Conservation (phyloP, 2,113 vertebrate genomes). For the Oryzias woworae region DNA sequence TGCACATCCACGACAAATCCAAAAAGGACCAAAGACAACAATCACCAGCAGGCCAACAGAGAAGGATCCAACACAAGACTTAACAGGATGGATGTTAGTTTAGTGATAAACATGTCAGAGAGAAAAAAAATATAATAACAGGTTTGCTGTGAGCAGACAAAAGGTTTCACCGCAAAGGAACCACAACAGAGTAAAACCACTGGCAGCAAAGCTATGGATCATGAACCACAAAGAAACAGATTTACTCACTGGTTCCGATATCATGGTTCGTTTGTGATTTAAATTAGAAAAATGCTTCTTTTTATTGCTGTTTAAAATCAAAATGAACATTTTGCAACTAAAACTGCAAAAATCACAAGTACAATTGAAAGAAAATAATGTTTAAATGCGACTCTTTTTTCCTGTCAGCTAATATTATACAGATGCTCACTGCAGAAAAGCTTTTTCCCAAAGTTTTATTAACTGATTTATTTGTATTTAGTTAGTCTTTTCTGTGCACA, state of each 20-base stretch:
- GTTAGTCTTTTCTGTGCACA: too few relatives aligned
- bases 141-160: conserved; percentile 23
- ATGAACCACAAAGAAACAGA: background rate
- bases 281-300: too few relatives aligned
- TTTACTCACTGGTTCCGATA: background rate
- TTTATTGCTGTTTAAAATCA: too few relatives aligned
- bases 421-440: too few relatives aligned
- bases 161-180: conserved; percentile 46
- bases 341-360: too few relatives aligned
- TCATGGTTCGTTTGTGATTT: background rate
- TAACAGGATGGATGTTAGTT: conserved; percentile 34
- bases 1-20: conserved; percentile 3
- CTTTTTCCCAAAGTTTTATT: too few relatives aligned
- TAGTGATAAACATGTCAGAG: conserved; percentile 28
- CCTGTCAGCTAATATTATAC: background rate
- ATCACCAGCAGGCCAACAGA: conserved; percentile 3
- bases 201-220: conserved; percentile 22
- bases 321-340: too few relatives aligned
- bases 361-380: too few relatives aligned
- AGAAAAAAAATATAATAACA: conserved; percentile 47
- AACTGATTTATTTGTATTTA: too few relatives aligned
- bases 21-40: background rate
- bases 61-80: conserved; percentile 2
- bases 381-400: background rate
- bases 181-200: conserved; percentile 32